Evolutionary conservation across 2,888 invertebrate genomes (phyloP).

Genomic region (Imbricaverruca yamaguchii): DNA sequence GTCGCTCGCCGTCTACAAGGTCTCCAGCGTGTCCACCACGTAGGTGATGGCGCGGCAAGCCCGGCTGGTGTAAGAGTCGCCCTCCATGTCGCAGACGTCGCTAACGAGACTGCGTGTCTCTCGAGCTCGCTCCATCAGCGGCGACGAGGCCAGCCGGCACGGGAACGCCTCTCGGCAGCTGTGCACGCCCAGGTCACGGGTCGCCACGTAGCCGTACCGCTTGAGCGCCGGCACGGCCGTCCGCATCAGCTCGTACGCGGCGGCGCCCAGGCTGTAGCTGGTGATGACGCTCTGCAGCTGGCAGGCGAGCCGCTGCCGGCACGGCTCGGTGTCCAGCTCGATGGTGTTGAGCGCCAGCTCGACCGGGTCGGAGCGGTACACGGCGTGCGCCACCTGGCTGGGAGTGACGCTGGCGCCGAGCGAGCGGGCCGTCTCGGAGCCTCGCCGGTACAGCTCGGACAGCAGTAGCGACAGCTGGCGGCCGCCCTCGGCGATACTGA

Average conservation of each 20-base stretch:
- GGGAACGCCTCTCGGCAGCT: background rate
- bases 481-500: slow-evolving; percentile 6
- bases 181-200: background rate
- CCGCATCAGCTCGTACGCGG: slow-evolving; percentile 8
- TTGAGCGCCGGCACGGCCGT: slow-evolving; percentile 4
- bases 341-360: slow-evolving; percentile 21
- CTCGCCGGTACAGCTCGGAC: background rate
- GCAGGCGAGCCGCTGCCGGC: slow-evolving; percentile 16
- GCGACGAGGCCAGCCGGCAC: slow-evolving; percentile 2
- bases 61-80: background rate
- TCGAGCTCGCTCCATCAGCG: slow-evolving; percentile 18
- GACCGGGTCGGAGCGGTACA: slow-evolving; percentile 5
- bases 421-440: background rate
- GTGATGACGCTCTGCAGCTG: background rate
- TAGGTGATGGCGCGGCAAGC: slow-evolving; percentile 9
- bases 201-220: slow-evolving; percentile 18
- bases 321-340: slow-evolving; percentile 15
- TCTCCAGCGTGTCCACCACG: slow-evolving; percentile 18
- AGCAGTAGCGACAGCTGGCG: background rate
- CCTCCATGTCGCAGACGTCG: slow-evolving; percentile 18
- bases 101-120: background rate
- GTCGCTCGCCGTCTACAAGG: background rate
- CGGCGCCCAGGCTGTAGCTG: background rate
- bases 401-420: background rate
- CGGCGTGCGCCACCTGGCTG: background rate